These are phyloP conservation scores for Machimus atricapillus DNA, from an alignment of 2,888 invertebrate genomes.

Conservation along the genomic window DNA sequence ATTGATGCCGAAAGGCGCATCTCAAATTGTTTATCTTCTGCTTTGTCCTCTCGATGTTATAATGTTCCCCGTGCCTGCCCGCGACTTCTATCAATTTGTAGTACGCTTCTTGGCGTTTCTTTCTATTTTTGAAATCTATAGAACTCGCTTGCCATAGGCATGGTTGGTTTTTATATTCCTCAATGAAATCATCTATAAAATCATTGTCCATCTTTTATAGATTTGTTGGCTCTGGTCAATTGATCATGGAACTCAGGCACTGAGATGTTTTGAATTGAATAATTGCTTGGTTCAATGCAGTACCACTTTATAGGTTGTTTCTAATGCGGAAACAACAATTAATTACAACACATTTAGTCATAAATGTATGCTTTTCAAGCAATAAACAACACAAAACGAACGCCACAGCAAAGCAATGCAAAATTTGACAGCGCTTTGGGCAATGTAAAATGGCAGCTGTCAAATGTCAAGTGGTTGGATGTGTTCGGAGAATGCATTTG, in stretches of 20 bases:
- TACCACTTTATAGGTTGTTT: neutral
- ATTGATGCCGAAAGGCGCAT: constrained; percentile 60
- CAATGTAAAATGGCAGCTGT: neutral
- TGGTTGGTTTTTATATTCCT: constrained; percentile 60
- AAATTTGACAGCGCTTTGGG: neutral
- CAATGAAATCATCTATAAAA: constrained; percentile 61
- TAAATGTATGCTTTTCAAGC: neutral
- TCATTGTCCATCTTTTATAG: constrained; percentile 49
- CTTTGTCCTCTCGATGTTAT: constrained; percentile 61
- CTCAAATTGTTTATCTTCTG: constrained; percentile 62
- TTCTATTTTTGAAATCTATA: constrained; percentile 58
- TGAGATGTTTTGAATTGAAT: neutral
- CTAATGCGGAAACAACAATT: neutral
- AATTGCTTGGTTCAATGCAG: neutral
- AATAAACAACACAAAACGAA: neutral
- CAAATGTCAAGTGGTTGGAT: neutral
- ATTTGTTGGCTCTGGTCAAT: neutral
- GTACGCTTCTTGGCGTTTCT: constrained; percentile 59
- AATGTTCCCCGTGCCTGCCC: constrained; percentile 60
- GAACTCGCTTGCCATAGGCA: constrained; percentile 61
- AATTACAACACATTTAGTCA: neutral
- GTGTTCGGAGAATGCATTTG: neutral
- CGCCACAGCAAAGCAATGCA: neutral
- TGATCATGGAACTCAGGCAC: neutral
- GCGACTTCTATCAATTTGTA: constrained; percentile 60